phyloP scores from a whole-genome alignment of 2,797 vertebrate species.

The Allobates femoralis region DNA sequence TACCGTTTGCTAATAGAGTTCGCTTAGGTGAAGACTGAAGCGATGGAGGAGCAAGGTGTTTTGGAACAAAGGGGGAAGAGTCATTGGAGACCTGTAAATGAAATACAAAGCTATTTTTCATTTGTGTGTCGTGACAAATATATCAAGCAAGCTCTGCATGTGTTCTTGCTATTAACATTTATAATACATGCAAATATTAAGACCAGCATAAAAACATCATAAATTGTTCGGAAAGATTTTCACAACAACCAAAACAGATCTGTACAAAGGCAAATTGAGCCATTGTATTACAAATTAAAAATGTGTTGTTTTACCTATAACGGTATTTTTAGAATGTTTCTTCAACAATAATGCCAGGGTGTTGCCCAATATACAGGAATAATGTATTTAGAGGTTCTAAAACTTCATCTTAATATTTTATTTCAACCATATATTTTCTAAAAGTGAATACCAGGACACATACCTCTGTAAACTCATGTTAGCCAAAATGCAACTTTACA shows the following conservation, averaged over 20 bases:
- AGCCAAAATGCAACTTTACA: too few species aligned
- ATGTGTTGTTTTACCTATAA: background rate
- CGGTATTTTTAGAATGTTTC: background rate
- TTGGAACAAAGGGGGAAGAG: constrained; percentile 19
- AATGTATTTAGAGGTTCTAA: background rate
- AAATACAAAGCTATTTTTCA: constrained; percentile 9
- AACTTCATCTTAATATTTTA: too few species aligned
- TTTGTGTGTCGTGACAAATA: constrained; percentile 5
- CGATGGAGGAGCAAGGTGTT: constrained; percentile 43
- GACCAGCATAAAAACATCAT: background rate
- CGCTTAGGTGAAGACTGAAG: constrained; percentile 33
- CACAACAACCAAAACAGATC: background rate
- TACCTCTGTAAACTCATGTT: too few species aligned
- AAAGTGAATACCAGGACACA: too few species aligned
- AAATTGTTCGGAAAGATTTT: background rate
- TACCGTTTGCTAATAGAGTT: constrained; percentile 57
- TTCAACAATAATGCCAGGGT: background rate
- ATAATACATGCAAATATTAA: constrained; percentile 8
- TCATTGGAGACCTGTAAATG: constrained; percentile 27
- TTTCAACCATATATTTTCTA: too few species aligned
- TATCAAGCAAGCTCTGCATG: constrained; percentile 14
- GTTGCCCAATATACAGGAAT: background rate
- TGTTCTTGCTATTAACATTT: background rate
- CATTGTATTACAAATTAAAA: background rate
- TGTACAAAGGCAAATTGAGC: background rate